Conservation (phyloP, 2,888 invertebrate species). For the Mesochorus sp. region DNA sequence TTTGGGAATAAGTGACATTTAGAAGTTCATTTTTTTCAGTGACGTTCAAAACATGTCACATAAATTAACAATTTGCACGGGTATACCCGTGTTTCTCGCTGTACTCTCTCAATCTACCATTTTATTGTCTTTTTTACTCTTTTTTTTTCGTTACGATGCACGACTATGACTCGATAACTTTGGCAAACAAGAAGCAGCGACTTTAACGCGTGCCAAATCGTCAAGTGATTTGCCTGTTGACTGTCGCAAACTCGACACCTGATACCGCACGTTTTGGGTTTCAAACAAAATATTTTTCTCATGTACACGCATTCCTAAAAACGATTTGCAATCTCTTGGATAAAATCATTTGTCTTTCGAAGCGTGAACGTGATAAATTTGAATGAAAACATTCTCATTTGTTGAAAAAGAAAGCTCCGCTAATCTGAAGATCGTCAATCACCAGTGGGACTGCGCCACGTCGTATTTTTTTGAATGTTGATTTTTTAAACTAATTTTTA, state of each 20-base stretch:
- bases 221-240: slow-evolving; percentile 29
- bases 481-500: neutral
- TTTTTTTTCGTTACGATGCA: neutral
- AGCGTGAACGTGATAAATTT: too few relatives aligned
- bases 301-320: neutral
- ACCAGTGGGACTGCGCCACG: too few relatives aligned
- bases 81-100: neutral
- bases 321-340: neutral
- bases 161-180: slow-evolving; percentile 34
- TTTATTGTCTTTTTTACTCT: neutral
- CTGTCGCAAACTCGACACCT: slow-evolving; percentile 32
- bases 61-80: neutral
- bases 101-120: neutral
- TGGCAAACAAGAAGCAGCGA: slow-evolving; percentile 32
- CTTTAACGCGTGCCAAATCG: slow-evolving; percentile 30
- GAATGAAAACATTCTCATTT: neutral
- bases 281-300: slow-evolving; percentile 11
- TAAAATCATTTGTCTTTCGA: neutral
- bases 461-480: too few relatives aligned
- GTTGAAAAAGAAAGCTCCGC: neutral
- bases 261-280: slow-evolving; percentile 31
- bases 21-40: neutral
- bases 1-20: neutral
- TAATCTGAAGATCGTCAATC: neutral
- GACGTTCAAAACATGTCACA: neutral